A percentile compares a stretch with the other conserved stretches of the same genome.
phyloP scores from a whole-genome alignment of 1,140 invertebrate genomes.

The Bombyx mandarina region DNA sequence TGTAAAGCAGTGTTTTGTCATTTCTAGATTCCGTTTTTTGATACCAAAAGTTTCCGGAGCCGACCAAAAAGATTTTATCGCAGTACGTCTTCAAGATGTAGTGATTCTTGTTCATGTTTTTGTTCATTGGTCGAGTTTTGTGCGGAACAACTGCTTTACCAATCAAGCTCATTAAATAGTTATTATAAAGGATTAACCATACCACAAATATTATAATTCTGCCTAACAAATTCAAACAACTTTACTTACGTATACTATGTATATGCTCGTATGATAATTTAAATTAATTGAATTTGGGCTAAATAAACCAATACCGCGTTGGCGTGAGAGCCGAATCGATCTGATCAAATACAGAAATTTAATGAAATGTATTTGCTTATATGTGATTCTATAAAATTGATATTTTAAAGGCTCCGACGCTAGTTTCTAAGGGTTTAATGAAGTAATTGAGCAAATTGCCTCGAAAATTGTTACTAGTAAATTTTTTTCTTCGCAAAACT shows the following conservation, averaged over 20 bases:
- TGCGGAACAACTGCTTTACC: conserved; percentile 2
- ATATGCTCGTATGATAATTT: neutral
- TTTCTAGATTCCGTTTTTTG: conserved; percentile 34
- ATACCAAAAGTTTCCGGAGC: conserved; percentile 54
- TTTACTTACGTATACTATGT: neutral
- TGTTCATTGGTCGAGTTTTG: neutral
- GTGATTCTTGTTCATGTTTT: conserved; percentile 41
- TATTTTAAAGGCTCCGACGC: no score
- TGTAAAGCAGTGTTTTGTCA: conserved; percentile 34
- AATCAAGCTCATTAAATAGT: neutral
- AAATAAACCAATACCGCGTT: conserved; percentile 1
- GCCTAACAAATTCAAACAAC: neutral
- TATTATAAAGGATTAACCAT: neutral
- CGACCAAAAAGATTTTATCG: conserved; percentile 38
- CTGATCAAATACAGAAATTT: no score
- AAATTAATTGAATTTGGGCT: neutral
- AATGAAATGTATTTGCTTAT: no score
- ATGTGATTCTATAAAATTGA: no score
- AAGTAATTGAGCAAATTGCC: no score
- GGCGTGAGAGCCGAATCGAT: neutral
- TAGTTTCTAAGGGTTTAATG: no score
- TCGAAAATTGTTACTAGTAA: no score
- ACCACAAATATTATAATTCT: neutral
- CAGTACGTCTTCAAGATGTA: conserved; percentile 39
- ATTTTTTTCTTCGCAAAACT: no score